Conservation (phyloP, 2,888 invertebrate genomes). For the Apotomis capreana region DNA sequence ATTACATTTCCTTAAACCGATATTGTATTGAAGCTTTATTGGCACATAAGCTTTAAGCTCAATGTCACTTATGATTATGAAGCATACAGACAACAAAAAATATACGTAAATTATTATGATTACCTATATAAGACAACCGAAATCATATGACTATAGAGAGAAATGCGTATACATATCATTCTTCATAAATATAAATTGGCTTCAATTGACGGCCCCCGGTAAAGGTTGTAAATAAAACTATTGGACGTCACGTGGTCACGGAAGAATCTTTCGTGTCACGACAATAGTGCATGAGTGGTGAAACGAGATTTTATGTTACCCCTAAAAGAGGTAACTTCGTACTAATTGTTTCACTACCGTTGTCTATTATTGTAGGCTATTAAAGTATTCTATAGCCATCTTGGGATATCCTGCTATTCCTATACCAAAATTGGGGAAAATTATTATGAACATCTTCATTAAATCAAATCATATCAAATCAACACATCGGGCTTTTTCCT, state of each 20-base stretch:
- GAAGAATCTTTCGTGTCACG: constrained; percentile 38
- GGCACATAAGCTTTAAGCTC: too few relatives aligned
- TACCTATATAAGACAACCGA: constrained; percentile 1
- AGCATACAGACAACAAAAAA: not conserved
- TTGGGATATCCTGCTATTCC: too few relatives aligned
- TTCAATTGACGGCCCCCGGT: constrained; percentile 64
- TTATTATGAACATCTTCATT: too few relatives aligned
- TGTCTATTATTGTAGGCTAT: too few relatives aligned
- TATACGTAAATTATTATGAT: not conserved
- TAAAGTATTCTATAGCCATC: too few relatives aligned
- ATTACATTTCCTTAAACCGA: too few relatives aligned
- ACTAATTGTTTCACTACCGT: too few relatives aligned
- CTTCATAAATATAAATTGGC: constrained; percentile 54
- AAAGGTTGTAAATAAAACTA: constrained; percentile 61
- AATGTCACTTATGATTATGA: not conserved
- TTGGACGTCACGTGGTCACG: constrained; percentile 56
- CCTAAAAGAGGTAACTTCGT: not conserved
- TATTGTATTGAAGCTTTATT: too few relatives aligned
- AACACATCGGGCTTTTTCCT: too few relatives aligned
- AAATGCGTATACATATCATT: constrained; percentile 36
- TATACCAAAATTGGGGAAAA: too few relatives aligned
- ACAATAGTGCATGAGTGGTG: constrained; percentile 17
- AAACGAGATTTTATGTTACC: not conserved
- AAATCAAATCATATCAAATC: too few relatives aligned
- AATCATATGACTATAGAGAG: constrained; percentile 11